phyloP scores from a whole-genome alignment of 2,113 vertebrate genomes.

The Rhabdornis inornatus region DNA sequence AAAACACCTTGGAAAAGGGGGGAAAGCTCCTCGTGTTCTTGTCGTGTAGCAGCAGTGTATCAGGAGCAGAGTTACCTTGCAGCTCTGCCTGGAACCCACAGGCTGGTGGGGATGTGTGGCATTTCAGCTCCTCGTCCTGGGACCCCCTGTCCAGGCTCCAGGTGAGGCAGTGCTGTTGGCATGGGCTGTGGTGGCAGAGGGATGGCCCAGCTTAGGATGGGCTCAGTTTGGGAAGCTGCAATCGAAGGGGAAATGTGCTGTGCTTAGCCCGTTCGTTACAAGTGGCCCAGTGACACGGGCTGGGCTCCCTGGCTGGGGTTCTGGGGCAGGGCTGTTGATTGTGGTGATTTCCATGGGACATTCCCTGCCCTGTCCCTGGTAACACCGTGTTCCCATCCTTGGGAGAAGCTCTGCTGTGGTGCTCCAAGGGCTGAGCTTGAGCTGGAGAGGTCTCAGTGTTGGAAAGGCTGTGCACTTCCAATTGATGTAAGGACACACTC shows the following conservation, averaged over 20 bases:
- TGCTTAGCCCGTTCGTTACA: accelerated
- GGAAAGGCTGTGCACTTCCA: background rate
- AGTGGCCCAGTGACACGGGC: accelerated
- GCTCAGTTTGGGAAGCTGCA: accelerated
- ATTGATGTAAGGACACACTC: accelerated
- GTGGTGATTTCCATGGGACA: background rate
- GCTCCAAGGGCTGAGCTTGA: accelerated
- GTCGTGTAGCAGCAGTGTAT: accelerated
- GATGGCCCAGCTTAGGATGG: accelerated
- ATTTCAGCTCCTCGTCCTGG: accelerated
- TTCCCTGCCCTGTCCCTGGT: too few relatives aligned
- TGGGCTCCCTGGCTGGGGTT: accelerated
- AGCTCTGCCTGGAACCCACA: accelerated
- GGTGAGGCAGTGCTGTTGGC: accelerated
- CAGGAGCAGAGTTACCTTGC: accelerated
- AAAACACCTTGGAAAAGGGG: accelerated
- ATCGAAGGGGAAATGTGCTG: accelerated
- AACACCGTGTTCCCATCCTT: accelerated
- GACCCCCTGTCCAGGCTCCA: accelerated
- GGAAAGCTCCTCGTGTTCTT: accelerated
- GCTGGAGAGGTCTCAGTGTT: accelerated
- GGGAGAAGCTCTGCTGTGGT: accelerated
- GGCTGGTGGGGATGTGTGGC: accelerated
- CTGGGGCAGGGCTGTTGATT: accelerated
- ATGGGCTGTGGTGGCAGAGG: accelerated